These are phyloP conservation scores for Typhlichthys subterraneus DNA, from an alignment of 2,797 vertebrate species.

Conservation along the genomic window DNA sequence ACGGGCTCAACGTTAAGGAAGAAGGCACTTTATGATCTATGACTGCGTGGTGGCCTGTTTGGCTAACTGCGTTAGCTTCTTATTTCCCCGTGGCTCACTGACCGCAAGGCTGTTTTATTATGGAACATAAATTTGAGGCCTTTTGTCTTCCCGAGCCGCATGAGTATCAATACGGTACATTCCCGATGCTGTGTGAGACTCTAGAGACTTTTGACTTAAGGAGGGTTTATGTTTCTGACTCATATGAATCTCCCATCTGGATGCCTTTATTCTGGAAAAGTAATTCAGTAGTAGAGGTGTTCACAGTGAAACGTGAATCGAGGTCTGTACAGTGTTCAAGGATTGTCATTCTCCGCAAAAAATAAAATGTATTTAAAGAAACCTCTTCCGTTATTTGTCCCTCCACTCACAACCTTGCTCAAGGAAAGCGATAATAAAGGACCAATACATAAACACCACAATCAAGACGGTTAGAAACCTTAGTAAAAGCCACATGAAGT, in stretches of 20 bases:
- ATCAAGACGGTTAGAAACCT: too few relatives aligned
- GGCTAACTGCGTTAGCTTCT: constrained; percentile 48
- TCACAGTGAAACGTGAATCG: constrained; percentile 25
- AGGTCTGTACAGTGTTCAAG: constrained; percentile 25
- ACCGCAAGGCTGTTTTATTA: neutral
- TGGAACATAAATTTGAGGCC: constrained; percentile 1
- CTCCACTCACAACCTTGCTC: too few relatives aligned
- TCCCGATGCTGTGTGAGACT: too few relatives aligned
- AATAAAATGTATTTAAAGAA: neutral
- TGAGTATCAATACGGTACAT: constrained; percentile 16
- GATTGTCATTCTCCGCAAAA: neutral
- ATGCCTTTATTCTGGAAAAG: constrained; percentile 11
- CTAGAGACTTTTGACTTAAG: too few relatives aligned
- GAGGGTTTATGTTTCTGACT: constrained; percentile 12
- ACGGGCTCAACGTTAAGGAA: constrained; percentile 35
- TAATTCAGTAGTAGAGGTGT: neutral
- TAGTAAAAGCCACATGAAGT: too few relatives aligned
- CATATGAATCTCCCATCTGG: constrained; percentile 19
- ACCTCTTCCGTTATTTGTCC: neutral
- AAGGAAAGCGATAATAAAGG: too few relatives aligned
- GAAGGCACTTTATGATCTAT: constrained; percentile 53
- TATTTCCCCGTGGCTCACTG: constrained; percentile 6
- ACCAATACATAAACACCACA: too few relatives aligned
- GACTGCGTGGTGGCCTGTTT: constrained; percentile 33
- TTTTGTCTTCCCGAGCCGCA: constrained; percentile 19